Base-by-base conservation (phyloP, 2,888 invertebrate genomes). In the Steromphala cineraria region DNA sequence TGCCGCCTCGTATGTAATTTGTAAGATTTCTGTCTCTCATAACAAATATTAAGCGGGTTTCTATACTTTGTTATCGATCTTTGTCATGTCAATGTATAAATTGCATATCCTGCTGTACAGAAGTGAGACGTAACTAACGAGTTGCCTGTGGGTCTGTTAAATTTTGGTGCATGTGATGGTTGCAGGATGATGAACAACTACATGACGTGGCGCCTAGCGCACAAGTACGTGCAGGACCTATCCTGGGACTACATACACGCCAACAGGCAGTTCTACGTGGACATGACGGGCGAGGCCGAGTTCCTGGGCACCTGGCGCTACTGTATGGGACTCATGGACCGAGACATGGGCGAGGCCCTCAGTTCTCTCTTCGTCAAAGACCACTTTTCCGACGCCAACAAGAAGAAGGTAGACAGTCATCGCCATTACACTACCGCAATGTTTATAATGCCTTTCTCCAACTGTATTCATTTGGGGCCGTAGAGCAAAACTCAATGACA, bases 121-220 rank as follows among this genome's bases (percentile, higher is more conserved):
- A 46, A 36, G 4, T 36, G 36, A 36, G 36, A 36, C 8, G 36
- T 36, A 36, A 36, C n/a, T n/a, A n/a, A n/a, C n/a, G 36, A 36
- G 36, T n/a, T n/a, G n/a, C n/a, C 36, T 36, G 36, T 36, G 8
- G 3, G 36, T 10, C 7, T 10, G 46, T 10, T 8, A 10, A 10
- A 46, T 4, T 10, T 8, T 5, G 7, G 8, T 46, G 13, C 13
- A 13, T 5, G 46, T 46, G 46, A 13, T 13, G 46, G 3, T 89
- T 90, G 46, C 87, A 94, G 94, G 80, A 94, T 94, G 15, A 89
- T 95, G 86, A 95, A 95, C 90, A 95, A 95, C 88, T 95, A 95
- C 89, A 89, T 95, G 82, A 95, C 95, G 85, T 95, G 95, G 95
- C 94, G 94, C 36, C 90, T 95, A 56, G 94, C 95, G 2, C 92